Base-by-base conservation (phyloP, 2,113 vertebrate genomes). In the Pelecanoides urinatrix region DNA sequence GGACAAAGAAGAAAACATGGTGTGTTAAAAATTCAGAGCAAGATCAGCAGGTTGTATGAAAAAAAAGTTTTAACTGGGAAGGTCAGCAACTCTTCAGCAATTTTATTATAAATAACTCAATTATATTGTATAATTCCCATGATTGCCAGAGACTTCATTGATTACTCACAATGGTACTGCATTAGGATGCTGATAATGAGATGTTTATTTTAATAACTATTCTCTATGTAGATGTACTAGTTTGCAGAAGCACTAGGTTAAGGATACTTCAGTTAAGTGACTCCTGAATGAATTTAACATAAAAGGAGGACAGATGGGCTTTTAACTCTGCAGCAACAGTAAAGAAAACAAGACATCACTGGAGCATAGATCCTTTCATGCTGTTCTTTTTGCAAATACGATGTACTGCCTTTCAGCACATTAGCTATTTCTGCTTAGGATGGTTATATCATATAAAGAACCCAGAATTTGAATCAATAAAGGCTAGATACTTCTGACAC, bases 181-280 rank as follows among this genome's bases (percentile, higher is more conserved):
- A 91, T 95, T 95, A 94, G 73, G 66, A 74, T 78, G 84, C 45
- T 86, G 66, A 78, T 91, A 92, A 96, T 80, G 52, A 92, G 86
- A 84, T 94, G 72, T 96, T 97, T 93, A 92, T 92, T 95, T 96
- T 96, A 92, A 96, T 90, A 95, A 95, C 79, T 96, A 11, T 96
- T 95, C 89, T 94, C 68, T 81, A 3, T 94, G 70, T 90, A 75
- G 68, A 90, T 77, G 45, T 59, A 86, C 55, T 72, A 92, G 79
- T 94, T 95, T 94, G 32, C 58, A 93, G 90, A 96, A 94, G 75
- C 75, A 68, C 65, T 92, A 84, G 92, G 94, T 96, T 96, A 96
- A 97, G 94, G 44, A 91, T 94, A 84, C 91, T 97, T 95, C 86
- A 96, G 92, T 90, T 80, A 94, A 96, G 90, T 72, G 85, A 93